Base-by-base conservation (phyloP, 2,113 vertebrate species). In the Melanotaenia duboulayi region DNA sequence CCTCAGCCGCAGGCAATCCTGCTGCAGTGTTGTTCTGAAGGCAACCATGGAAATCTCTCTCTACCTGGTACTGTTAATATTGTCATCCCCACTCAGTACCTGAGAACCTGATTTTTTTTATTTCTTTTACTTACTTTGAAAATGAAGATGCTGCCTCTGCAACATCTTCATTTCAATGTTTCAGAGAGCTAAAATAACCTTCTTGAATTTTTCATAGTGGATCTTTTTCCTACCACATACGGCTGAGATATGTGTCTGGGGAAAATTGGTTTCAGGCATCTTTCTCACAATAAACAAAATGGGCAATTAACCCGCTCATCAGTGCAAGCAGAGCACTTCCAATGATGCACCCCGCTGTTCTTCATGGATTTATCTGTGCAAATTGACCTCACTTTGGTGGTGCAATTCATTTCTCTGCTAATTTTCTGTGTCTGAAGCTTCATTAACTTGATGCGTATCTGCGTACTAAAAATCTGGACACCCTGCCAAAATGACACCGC, bases 261-360 rank as follows among this genome's bases (percentile, higher is more conserved):
- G 74, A 62, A 73, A 84, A 89, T 77, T 89, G 82, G 83, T 87
- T 90, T 90, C 80, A 82, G 88, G 74, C 73, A 61, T 90, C 68
- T 87, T 90, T 80, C 85, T 87, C 87, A 88, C 75, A 91, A 90
- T 88, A 88, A 90, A 91, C 87, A 91, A 85, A 89, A 89, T 83
- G 87, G 89, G 68, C 75, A 91, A 92, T 93, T 92, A 92, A 91
- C 90, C 89, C 81, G 90, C 83, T 86, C 86, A 83, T 82, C 86
- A 63, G 89, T 65, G 89, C 87, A 73, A 66, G 80, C 81, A 25
- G 82, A 81, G 82, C 60, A 17, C 60, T 70, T 81, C 71, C 83
- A 75, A 71, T 68, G 67, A 85, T 78, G 82, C 86, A 75, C 86
- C 77, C 76, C 59, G 50, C 82, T 78, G 84, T 88, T 87, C 83